Evolutionary conservation across 2,113 vertebrate genomes (phyloP).

Genomic region (Pheucticus melanocephalus): DNA sequence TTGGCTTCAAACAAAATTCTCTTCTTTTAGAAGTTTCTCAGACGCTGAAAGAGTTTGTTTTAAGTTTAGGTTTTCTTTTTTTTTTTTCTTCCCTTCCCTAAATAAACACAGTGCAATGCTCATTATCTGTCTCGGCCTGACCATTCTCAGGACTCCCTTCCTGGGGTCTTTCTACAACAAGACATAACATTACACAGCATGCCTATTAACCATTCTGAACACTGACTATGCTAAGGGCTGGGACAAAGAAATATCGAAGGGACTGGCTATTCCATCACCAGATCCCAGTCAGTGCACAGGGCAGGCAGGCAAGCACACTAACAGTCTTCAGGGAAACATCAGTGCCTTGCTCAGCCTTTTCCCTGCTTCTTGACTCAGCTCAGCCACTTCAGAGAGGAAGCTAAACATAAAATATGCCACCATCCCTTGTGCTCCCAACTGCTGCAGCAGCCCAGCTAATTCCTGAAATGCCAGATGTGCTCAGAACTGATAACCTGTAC

Average conservation of each 20-base stretch:
- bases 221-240: background rate
- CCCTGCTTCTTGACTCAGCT: background rate
- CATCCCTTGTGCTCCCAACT: background rate
- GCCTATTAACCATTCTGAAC: background rate
- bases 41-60: background rate
- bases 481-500: background rate
- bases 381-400: background rate
- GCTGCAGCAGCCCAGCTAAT: background rate
- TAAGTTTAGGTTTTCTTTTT: background rate
- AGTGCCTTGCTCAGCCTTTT: background rate
- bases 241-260: background rate
- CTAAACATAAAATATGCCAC: background rate
- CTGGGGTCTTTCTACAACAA: background rate
- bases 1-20: background rate
- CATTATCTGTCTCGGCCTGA: background rate
- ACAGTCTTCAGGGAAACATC: background rate
- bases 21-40: background rate
- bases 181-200: accelerated
- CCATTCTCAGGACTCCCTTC: background rate
- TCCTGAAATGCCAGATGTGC: background rate
- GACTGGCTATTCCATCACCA: background rate
- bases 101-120: background rate
- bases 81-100: background rate
- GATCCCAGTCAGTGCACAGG: accelerated
- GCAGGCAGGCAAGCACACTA: background rate